phyloP scores from a whole-genome alignment of 2,113 vertebrate species.

The Podarcis raffonei region DNA sequence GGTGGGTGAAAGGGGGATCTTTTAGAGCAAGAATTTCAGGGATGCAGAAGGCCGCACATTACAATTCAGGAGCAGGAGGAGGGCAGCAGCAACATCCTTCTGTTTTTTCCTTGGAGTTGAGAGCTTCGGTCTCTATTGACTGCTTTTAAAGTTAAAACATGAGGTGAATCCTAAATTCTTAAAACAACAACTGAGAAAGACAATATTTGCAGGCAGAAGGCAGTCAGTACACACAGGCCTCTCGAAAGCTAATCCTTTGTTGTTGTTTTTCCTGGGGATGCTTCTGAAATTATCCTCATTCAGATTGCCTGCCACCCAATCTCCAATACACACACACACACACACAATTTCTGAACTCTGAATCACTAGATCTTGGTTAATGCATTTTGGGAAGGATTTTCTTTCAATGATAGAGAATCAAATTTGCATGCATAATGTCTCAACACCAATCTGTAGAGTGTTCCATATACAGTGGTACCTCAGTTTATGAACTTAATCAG shows the following conservation, averaged over 20 bases:
- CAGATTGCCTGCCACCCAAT: background rate
- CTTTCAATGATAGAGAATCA: background rate
- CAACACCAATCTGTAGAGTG: background rate
- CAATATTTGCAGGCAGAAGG: background rate
- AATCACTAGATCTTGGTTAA: background rate
- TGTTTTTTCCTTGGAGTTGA: constrained; percentile 5
- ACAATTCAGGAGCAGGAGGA: background rate
- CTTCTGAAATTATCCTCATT: background rate
- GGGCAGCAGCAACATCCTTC: background rate
- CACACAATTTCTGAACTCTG: background rate
- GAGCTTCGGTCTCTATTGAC: background rate
- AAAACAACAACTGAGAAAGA: background rate
- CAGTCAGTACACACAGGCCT: background rate
- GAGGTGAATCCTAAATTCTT: background rate
- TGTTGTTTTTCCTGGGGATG: background rate
- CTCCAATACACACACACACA: no score
- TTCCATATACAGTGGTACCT: no score
- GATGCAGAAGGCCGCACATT: background rate
- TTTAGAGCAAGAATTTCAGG: background rate
- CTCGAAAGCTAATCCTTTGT: background rate
- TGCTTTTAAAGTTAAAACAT: background rate
- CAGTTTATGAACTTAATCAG: no score
- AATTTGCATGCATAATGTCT: background rate
- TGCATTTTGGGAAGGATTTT: background rate
- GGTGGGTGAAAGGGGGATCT: background rate